Base-by-base conservation (phyloP, 1,140 invertebrate species). In the Drosophila littoralis region DNA sequence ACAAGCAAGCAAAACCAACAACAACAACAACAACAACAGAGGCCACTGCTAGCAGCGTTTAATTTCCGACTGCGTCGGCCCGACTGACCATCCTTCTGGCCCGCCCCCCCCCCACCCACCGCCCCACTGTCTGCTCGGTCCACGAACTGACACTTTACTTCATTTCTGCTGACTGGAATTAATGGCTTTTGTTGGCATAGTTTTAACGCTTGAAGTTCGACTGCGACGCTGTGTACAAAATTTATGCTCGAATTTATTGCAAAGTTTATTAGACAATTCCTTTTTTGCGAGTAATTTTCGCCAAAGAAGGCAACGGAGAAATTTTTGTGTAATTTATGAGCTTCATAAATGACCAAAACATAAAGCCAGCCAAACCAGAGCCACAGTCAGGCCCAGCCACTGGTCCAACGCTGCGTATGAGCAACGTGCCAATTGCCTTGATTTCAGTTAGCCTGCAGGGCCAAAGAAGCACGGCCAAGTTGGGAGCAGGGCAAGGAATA, bases 171-270 rank as follows among this genome's bases (percentile, higher is more conserved):
- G 84, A 89, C 84, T 89, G 84, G 84, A 89, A 89, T 89, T 89
- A 89, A 89, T 89, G 84, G 84, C 84, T 89, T 89, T 89, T 89
- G 84, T 89, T 89, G 84, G 84, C 84, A 89, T 89, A 89, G 84
- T 89, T 89, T 90, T 90, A 84, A 89, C 85, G 84, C 84, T 83
- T 89, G 81, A 89, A 89, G 80, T 89, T 85, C 81, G 79, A 69
- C 75, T 80, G 75, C 66, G 65, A 51, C 77, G 74, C 46, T 84
- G 79, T 85, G 81, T 90, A 90, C 70, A 84, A 89, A 89, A 89
- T 89, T 89, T 89, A 89, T 89, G 84, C 84, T 89, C 74, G 85
- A 89, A 89, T 89, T 89, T 89, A 89, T 89, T 89, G 84, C 84
- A 89, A 89, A 89, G 85, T 89, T 89, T 89, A 89, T 89, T 89